These are phyloP conservation scores for Sitta carolinensis DNA, from an alignment of 2,797 vertebrate genomes.

Conservation along the genomic window DNA sequence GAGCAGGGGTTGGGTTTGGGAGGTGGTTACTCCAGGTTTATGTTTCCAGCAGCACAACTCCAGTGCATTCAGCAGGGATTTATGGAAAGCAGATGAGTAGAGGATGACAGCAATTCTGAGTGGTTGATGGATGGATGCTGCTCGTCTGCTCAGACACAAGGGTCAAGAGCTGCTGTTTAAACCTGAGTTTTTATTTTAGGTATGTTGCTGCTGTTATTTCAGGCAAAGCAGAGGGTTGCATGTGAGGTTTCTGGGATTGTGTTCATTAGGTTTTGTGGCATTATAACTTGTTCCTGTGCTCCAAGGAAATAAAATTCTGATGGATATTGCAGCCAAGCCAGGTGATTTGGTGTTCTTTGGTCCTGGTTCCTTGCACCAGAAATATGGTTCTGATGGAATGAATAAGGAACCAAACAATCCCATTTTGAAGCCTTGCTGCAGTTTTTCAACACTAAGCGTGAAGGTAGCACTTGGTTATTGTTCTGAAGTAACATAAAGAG, in stretches of 20 bases:
- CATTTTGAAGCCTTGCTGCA: accelerated
- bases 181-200: background rate
- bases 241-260: background rate
- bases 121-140: background rate
- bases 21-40: accelerated
- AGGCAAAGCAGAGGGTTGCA: background rate
- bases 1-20: background rate
- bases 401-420: background rate
- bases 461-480: background rate
- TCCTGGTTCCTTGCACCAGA: background rate
- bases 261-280: background rate
- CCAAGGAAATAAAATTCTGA: background rate
- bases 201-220: background rate
- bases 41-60: background rate
- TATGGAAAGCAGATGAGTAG: background rate
- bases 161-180: background rate
- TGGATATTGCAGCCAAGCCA: background rate
- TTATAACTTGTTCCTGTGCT: background rate
- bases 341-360: background rate
- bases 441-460: background rate
- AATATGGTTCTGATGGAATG: background rate
- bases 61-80: background rate
- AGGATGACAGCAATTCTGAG: background rate
- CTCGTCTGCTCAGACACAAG: background rate
- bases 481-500: background rate